phyloP scores from a whole-genome alignment of 2,888 invertebrate species.

The Drosophila mimetica region DNA sequence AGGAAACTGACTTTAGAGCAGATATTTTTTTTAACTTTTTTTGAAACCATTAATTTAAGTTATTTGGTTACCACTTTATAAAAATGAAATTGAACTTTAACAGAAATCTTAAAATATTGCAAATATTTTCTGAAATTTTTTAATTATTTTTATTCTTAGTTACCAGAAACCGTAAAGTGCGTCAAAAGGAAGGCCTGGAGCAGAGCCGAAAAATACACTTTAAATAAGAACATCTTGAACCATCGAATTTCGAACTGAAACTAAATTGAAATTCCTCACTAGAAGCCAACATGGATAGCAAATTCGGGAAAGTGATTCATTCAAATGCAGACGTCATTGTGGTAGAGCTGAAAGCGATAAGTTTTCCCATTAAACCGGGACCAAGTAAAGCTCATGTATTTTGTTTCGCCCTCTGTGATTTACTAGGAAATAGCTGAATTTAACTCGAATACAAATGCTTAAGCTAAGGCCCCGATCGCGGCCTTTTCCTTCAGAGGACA shows the following conservation, averaged over 20 bases:
- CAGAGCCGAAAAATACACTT: not conserved
- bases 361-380: not conserved
- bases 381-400: not conserved
- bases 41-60: too few species aligned
- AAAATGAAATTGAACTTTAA: too few species aligned
- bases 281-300: not conserved
- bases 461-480: slow-evolving; percentile 27
- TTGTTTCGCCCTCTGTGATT: slow-evolving; percentile 47
- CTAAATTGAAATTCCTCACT: not conserved
- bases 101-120: too few species aligned
- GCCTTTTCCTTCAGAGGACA: slow-evolving; percentile 26
- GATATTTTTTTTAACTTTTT: too few species aligned
- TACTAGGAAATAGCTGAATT: slow-evolving; percentile 55
- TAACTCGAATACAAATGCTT: slow-evolving; percentile 60
- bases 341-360: not conserved
- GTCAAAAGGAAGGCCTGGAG: not conserved
- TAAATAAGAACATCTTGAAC: not conserved
- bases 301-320: not conserved
- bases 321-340: not conserved
- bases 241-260: not conserved
- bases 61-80: too few species aligned
- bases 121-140: not conserved
- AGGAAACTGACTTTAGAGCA: too few species aligned
- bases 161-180: not conserved
- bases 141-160: not conserved